Conservation (phyloP, 2,113 vertebrate genomes). For the Mus spicilegus region DNA sequence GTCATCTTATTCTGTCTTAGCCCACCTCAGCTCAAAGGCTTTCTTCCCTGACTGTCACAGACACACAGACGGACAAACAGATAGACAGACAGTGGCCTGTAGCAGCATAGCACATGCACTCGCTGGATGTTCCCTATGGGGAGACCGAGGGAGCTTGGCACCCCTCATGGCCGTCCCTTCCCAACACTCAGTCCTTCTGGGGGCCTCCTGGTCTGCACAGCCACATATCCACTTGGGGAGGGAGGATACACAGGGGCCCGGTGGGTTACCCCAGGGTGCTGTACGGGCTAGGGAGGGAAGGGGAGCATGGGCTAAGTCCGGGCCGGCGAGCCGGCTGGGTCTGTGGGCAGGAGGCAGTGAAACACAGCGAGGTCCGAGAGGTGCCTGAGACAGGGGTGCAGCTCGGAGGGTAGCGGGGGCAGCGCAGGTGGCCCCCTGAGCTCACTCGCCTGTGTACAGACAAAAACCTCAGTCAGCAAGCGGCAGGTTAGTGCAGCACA, state of each 20-base stretch:
- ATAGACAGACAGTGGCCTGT: conserved; percentile 80
- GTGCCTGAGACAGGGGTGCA: conserved; percentile 87
- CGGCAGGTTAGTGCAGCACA: conserved; percentile 88
- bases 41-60: conserved; percentile 79
- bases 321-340: conserved; percentile 79
- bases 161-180: conserved; percentile 63
- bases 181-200: conserved; percentile 74
- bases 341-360: conserved; percentile 86
- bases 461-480: conserved; percentile 92
- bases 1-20: conserved; percentile 28
- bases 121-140: conserved; percentile 16
- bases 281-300: conserved; percentile 57
- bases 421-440: conserved; percentile 87
- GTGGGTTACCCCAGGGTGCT: conserved; percentile 72
- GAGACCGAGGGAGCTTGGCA: conserved; percentile 3
- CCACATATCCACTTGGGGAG: conserved; percentile 67
- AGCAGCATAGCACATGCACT: conserved; percentile 79
- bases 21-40: not conserved
- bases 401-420: conserved; percentile 86
- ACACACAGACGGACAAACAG: conserved; percentile 85
- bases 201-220: conserved; percentile 74
- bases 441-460: conserved; percentile 93
- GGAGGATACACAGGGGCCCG: conserved; percentile 65
- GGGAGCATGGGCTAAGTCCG: conserved; percentile 78
- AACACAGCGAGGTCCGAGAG: conserved; percentile 88